phyloP scores from a whole-genome alignment of 2,888 invertebrate species.

The Diadegma fenestrale region DNA sequence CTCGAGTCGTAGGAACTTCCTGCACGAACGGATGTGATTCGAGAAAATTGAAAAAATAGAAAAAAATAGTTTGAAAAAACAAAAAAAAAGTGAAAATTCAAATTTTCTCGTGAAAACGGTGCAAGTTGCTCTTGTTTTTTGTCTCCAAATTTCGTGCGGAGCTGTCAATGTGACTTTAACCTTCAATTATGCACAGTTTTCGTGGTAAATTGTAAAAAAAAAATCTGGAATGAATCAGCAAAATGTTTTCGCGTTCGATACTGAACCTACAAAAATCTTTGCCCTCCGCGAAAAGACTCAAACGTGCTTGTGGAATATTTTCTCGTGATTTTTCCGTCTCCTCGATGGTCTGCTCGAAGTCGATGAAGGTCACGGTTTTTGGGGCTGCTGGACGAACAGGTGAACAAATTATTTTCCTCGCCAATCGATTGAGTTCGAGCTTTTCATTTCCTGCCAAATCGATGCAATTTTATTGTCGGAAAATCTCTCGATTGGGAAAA shows the following conservation, averaged over 20 bases:
- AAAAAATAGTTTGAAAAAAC: neutral
- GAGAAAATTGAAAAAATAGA: neutral
- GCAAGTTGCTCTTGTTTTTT: constrained; percentile 38
- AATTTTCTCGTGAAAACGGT: neutral
- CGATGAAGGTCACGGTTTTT: constrained; percentile 86
- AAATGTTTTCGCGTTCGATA: constrained; percentile 26
- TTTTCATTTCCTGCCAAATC: neutral
- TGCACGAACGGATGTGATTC: neutral
- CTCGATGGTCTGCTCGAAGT: constrained; percentile 68
- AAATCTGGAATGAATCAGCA: constrained; percentile 18
- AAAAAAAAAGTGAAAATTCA: neutral
- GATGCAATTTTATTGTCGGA: neutral
- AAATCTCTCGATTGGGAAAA: neutral
- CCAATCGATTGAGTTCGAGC: neutral
- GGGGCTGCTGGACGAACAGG: constrained; percentile 87
- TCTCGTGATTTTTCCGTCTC: constrained; percentile 53
- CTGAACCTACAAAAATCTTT: constrained; percentile 8
- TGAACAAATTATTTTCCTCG: constrained; percentile 70
- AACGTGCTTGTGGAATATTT: neutral
- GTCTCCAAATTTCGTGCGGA: neutral
- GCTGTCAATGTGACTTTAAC: constrained; percentile 29
- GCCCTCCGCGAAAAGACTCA: neutral
- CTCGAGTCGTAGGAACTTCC: constrained; percentile 14
- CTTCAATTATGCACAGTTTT: constrained; percentile 25
- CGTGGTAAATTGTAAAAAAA: constrained; percentile 16